These are phyloP conservation scores for Branchipolynoe longqiensis DNA, from an alignment of 2,888 invertebrate genomes.

Conservation along the genomic window DNA sequence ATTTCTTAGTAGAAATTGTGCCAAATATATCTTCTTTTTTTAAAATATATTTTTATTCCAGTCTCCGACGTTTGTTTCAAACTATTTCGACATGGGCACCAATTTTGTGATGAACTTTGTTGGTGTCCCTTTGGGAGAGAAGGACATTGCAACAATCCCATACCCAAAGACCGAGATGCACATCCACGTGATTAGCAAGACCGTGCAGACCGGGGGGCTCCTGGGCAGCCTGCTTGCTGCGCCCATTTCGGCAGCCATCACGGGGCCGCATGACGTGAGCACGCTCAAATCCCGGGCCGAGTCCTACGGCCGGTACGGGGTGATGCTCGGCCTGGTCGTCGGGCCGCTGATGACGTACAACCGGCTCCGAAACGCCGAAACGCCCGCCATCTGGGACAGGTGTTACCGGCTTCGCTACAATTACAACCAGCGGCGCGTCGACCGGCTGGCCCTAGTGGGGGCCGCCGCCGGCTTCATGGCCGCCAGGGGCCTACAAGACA, in stretches of 20 bases:
- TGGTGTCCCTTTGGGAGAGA: conserved; percentile 83
- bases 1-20: no score
- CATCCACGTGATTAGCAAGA: conserved; percentile 68
- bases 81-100: conserved; percentile 31
- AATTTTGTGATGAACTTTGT: conserved; percentile 28
- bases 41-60: no score
- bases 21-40: no score
- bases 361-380: neutral
- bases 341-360: conserved; percentile 64
- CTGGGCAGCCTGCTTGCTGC: conserved; percentile 65
- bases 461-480: conserved; percentile 60
- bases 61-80: no score
- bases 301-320: conserved; percentile 64
- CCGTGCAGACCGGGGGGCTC: conserved; percentile 60
- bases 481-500: conserved; percentile 36
- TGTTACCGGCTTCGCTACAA: conserved; percentile 69
- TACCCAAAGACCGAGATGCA: conserved; percentile 65
- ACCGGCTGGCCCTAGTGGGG: conserved; percentile 64
- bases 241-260: conserved; percentile 48
- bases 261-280: conserved; percentile 1
- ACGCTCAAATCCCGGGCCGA: conserved; percentile 61
- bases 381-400: conserved; percentile 56
- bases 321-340: conserved; percentile 62
- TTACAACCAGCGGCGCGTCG: conserved; percentile 67
- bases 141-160: conserved; percentile 84